phyloP scores from a whole-genome alignment of 92 coral and sea anemone genomes.

The Zoanthus sociatus region DNA sequence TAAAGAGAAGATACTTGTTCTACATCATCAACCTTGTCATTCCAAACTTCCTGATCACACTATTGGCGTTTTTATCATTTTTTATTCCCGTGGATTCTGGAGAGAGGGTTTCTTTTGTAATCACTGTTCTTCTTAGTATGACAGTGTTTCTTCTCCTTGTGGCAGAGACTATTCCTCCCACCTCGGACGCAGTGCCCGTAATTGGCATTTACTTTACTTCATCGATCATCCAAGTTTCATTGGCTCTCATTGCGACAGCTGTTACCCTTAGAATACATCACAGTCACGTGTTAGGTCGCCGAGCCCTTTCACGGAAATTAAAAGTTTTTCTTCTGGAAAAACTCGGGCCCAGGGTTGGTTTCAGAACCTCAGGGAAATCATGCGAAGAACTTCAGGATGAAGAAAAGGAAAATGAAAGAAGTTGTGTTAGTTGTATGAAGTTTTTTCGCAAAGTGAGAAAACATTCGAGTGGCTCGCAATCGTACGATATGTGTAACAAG shows the following conservation, averaged over 20 bases:
- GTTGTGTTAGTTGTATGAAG: slow-evolving; percentile 9
- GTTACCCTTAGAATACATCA: slow-evolving; percentile 81
- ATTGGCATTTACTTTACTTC: slow-evolving; percentile 86
- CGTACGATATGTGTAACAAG: background rate
- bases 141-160: slow-evolving; percentile 83
- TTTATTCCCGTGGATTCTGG: slow-evolving; percentile 90
- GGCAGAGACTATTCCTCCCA: slow-evolving; percentile 87
- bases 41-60: slow-evolving; percentile 84
- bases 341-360: slow-evolving; percentile 67
- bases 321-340: slow-evolving; percentile 61
- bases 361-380: background rate
- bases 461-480: background rate
- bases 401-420: background rate
- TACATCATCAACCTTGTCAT: slow-evolving; percentile 76
- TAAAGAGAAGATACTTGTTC: slow-evolving; percentile 75
- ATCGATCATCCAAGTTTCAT: slow-evolving; percentile 84
- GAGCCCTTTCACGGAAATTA: slow-evolving; percentile 63
- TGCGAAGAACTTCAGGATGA: background rate
- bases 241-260: slow-evolving; percentile 90
- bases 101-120: slow-evolving; percentile 87
- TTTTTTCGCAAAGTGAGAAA: slow-evolving; percentile 23
- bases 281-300: slow-evolving; percentile 64
- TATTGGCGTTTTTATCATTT: slow-evolving; percentile 82
- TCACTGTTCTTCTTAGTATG: slow-evolving; percentile 87
- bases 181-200: slow-evolving; percentile 91